Conservation (phyloP, 2,113 vertebrate species). For the Ursus arctos region DNA sequence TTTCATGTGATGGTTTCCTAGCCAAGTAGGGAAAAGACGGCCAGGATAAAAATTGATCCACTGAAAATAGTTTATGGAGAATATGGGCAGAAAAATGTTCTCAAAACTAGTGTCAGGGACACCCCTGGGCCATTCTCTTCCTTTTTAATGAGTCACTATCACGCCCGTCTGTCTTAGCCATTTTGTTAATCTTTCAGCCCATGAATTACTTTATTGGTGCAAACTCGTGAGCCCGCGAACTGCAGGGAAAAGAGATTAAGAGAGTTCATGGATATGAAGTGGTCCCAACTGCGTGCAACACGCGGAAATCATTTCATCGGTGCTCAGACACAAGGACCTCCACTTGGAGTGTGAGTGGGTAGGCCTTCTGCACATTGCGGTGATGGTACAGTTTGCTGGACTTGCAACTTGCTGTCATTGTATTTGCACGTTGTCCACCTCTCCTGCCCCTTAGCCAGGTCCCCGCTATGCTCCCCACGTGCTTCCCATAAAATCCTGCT, state of each 20-base stretch:
- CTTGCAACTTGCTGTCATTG: background rate
- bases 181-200: constrained; percentile 48
- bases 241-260: constrained; percentile 9
- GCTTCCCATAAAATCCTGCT: background rate
- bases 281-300: background rate
- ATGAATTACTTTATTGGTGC: background rate
- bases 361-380: background rate
- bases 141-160: background rate
- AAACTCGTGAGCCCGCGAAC: constrained; percentile 10
- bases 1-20: constrained; percentile 62
- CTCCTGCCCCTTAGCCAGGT: background rate
- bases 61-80: constrained; percentile 54
- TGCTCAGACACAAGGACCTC: background rate
- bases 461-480: background rate
- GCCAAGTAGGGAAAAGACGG: constrained; percentile 56
- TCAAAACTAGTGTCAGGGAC: background rate
- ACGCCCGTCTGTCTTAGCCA: background rate
- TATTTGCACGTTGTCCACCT: background rate
- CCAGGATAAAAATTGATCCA: constrained; percentile 57
- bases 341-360: background rate
- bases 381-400: background rate
- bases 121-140: background rate
- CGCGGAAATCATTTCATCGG: background rate
- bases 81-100: constrained; percentile 55
- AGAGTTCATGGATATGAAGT: constrained; percentile 7